Conservation (phyloP, 2,797 vertebrate species). For the Ammospiza maritima region DNA sequence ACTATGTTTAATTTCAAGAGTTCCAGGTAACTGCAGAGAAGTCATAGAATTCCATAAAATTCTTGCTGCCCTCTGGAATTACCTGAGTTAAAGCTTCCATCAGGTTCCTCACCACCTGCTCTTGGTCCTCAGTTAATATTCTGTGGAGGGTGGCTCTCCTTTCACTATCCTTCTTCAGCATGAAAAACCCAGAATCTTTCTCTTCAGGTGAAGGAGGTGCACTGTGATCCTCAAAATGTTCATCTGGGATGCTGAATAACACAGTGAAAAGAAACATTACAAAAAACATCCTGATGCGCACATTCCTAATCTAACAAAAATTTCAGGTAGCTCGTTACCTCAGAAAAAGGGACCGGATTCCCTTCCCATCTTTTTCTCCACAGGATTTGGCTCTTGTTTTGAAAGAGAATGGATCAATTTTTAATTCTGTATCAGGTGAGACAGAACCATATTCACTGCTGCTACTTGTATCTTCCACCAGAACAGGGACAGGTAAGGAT, state of each 20-base stretch:
- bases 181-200: conserved; percentile 95
- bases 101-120: conserved; percentile 92
- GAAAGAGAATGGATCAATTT: conserved; percentile 93
- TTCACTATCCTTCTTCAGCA: conserved; percentile 97
- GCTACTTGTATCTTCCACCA: conserved; percentile 98
- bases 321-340: conserved; percentile 79
- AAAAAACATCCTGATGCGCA: not conserved
- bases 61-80: not conserved
- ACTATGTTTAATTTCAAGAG: not conserved
- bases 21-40: not conserved
- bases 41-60: not conserved
- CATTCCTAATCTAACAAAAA: not conserved
- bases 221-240: conserved; percentile 98
- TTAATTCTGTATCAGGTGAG: conserved; percentile 95
- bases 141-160: conserved; percentile 93
- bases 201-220: conserved; percentile 97
- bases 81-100: conserved; percentile 94
- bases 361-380: conserved; percentile 91
- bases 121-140: conserved; percentile 93
- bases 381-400: conserved; percentile 93
- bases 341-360: conserved; percentile 89
- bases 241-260: conserved; percentile 90
- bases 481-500: conserved; percentile 94
- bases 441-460: conserved; percentile 98
- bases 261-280: not conserved